Percentiles rank a stretch among this genome's conserved stretches.
These are phyloP conservation scores for Canis aureus DNA, from an alignment of 2,113 vertebrate genomes.

Conservation along the genomic window DNA sequence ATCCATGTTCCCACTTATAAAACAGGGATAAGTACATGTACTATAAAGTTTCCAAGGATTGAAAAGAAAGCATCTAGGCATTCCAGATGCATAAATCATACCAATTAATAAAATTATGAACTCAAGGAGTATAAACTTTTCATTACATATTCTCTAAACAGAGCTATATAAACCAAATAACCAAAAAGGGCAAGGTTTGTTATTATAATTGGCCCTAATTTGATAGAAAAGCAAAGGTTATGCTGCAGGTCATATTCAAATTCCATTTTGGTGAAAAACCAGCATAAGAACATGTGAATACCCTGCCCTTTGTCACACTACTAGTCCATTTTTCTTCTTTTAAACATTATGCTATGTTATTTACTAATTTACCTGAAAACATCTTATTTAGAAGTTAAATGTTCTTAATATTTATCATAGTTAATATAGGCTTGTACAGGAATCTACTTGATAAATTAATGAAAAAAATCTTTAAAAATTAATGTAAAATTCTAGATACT, in stretches of 20 bases:
- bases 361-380: conserved; percentile 11
- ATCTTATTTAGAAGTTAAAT: background rate
- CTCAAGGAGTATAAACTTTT: background rate
- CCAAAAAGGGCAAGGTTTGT: background rate
- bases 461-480: background rate
- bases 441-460: background rate
- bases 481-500: background rate
- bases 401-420: conserved; percentile 51
- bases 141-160: conserved; percentile 14
- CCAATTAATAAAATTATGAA: conserved; percentile 18
- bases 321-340: background rate
- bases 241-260: background rate
- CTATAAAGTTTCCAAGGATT: background rate
- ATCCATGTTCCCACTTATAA: background rate
- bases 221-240: conserved; percentile 26
- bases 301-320: background rate
- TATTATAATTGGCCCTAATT: background rate
- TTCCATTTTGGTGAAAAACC: conserved; percentile 14
- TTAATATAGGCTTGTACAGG: background rate
- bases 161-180: background rate
- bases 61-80: conserved; percentile 33
- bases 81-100: conserved; percentile 27
- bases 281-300: background rate
- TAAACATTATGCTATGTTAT: conserved; percentile 1
- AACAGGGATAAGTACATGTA: background rate